A percentile compares a stretch with the other conserved stretches of the same genome.
Evolutionary conservation across 1,140 invertebrate genomes (phyloP).

Genomic region (Zaprionus taronus): DNA sequence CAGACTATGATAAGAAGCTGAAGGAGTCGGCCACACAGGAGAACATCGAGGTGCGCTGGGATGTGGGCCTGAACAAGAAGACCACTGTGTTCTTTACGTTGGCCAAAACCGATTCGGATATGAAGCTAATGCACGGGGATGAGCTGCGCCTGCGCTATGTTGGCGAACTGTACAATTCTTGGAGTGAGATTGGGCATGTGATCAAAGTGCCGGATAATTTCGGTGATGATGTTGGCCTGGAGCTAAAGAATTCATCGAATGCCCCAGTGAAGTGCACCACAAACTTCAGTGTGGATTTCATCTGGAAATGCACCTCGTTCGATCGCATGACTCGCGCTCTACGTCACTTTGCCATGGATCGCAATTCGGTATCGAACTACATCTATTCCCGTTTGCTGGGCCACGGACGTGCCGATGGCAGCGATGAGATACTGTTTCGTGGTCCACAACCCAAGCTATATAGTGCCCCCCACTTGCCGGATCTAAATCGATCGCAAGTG

Average conservation of each 20-base stretch:
- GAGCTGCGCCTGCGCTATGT: slow-evolving; percentile 97
- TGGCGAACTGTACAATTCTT: slow-evolving; percentile 96
- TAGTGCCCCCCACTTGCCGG: slow-evolving; percentile 98
- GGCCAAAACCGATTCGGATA: slow-evolving; percentile 98
- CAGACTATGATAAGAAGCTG: slow-evolving; percentile 98
- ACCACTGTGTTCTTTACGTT: slow-evolving; percentile 98
- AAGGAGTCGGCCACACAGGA: slow-evolving; percentile 99
- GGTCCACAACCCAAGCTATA: slow-evolving; percentile 96
- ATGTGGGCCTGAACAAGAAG: slow-evolving; percentile 99
- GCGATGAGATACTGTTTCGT: slow-evolving; percentile 96
- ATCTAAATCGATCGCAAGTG: slow-evolving; percentile 98
- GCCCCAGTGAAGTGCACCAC: slow-evolving; percentile 96
- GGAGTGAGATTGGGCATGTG: slow-evolving; percentile 98
- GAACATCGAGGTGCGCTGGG: slow-evolving; percentile 99
- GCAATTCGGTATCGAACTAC: slow-evolving; percentile 97
- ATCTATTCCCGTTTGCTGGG: slow-evolving; percentile 98
- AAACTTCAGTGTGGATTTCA: slow-evolving; percentile 99
- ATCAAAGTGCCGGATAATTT: slow-evolving; percentile 99
- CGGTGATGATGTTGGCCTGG: slow-evolving; percentile 98
- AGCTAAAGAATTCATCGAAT: slow-evolving; percentile 95
- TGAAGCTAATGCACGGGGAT: slow-evolving; percentile 99
- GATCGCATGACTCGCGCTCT: slow-evolving; percentile 98
- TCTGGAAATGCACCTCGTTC: slow-evolving; percentile 99
- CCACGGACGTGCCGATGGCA: slow-evolving; percentile 92
- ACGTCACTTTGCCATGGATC: slow-evolving; percentile 98